Evolutionary conservation across 23 tunicate species (phyloP), one percentile per base, ranked within the genome.

Genomic region (Trididemnum miniatum): DNA sequence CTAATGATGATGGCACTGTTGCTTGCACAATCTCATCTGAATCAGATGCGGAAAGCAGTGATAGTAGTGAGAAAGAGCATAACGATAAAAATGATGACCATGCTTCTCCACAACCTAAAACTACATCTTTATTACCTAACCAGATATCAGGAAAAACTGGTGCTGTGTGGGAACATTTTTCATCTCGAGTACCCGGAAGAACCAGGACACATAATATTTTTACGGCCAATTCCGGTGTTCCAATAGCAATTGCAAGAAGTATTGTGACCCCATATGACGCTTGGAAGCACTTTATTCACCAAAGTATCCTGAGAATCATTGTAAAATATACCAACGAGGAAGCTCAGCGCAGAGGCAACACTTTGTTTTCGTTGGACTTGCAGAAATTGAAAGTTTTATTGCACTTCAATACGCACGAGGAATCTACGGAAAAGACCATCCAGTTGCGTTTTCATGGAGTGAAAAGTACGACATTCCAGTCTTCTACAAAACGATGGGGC

Each of bases 261-360:
- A 62, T 62, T 62, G 69, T 62, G 69, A 69, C 76, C 12, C 76
- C 38, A 31, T 69, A 69, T n/a, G 39, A 33, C n/a, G 38, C 76
- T 69, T 69, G 76, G 76, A 28, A 69, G 38, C 18, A 7, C 20
- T 69, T 69, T 69, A 69, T 69, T 31, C 38, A 69, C 23, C 38
- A 69, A 33, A 31, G 39, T 31, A 69, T 69, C 12, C 38, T 69
- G 38, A 28, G 76, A 33, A 31, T 5, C 4, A 69, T 69, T 7
- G 38, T 33, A 20, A 20, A 62, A 23, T 62, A 62, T 23, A 62
- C 69, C 28, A 62, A 20, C 23, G 76, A 69, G 23, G 76, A 69
- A 69, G 76, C 76, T 69, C 39, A 31, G 39, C 76, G 76, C 76
- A 31, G 76, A 31, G 38, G 76, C 20, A n/a, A 30, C 39, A 33